Conservation (phyloP, 1,140 invertebrate species). For the Olivierus martensii region DNA sequence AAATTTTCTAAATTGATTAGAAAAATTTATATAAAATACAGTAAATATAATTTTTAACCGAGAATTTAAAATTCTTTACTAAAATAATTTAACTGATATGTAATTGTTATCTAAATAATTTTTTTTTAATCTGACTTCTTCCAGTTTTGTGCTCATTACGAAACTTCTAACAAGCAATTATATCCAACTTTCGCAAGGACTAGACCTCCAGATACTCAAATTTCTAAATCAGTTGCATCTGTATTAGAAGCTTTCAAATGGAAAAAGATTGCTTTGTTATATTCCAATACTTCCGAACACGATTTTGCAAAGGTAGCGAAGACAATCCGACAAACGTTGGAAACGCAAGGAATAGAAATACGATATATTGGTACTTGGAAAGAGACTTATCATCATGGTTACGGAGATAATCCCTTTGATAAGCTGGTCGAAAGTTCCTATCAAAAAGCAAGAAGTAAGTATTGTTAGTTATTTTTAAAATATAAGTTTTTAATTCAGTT, state of each 20-base stretch:
- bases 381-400: conserved; percentile 60
- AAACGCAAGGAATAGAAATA: conserved; percentile 49
- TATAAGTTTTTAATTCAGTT: no score
- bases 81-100: no score
- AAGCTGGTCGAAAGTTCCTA: conserved; percentile 60
- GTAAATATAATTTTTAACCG: no score
- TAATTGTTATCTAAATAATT: no score
- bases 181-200: conserved; percentile 89
- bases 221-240: conserved; percentile 73
- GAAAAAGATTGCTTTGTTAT: conserved; percentile 44
- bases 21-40: no score
- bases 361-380: conserved; percentile 49
- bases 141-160: conserved; percentile 71
- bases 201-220: conserved; percentile 79
- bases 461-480: no score
- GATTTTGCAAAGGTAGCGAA: conserved; percentile 53
- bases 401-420: conserved; percentile 57
- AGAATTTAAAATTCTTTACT: no score
- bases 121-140: no score
- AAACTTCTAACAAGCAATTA: conserved; percentile 67
- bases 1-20: no score
- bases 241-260: conserved; percentile 53
- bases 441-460: conserved; percentile 63
- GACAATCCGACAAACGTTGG: conserved; percentile 51
- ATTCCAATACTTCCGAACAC: conserved; percentile 50